Percentiles rank a stretch among this genome's conserved stretches.
phyloP scores from a whole-genome alignment of 2,113 vertebrate genomes.

The Esox niger region DNA sequence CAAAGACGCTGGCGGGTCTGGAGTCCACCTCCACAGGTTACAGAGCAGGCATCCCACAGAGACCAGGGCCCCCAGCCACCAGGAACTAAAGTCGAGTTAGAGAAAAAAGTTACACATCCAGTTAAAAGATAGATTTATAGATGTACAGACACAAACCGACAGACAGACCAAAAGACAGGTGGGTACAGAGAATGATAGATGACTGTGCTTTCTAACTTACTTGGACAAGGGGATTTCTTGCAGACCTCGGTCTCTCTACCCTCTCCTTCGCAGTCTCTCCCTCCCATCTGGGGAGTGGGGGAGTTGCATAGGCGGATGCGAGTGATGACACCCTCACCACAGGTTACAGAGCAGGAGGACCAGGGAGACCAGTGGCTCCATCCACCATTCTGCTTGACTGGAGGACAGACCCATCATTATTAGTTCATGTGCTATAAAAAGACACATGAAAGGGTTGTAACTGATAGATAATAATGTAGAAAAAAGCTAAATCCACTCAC shows the following conservation, averaged over 20 bases:
- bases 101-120: not conserved
- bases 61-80: slow-evolving; percentile 98
- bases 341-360: slow-evolving; percentile 96
- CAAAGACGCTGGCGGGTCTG: slow-evolving; percentile 87
- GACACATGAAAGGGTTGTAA: not conserved
- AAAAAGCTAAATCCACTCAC: slow-evolving; percentile 72
- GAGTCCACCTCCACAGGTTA: slow-evolving; percentile 89
- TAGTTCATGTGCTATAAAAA: not conserved
- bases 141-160: not conserved
- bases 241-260: slow-evolving; percentile 91
- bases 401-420: slow-evolving; percentile 7
- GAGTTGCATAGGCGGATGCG: slow-evolving; percentile 98
- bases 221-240: slow-evolving; percentile 83
- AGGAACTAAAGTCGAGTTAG: slow-evolving; percentile 75
- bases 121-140: not conserved
- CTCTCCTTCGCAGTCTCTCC: slow-evolving; percentile 86
- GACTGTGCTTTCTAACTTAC: slow-evolving; percentile 76
- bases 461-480: not conserved
- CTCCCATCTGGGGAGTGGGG: slow-evolving; percentile 94
- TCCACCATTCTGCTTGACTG: slow-evolving; percentile 95
- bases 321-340: slow-evolving; percentile 89
- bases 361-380: slow-evolving; percentile 99
- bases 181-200: too few species aligned
- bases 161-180: not conserved
- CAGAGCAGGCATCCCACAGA: slow-evolving; percentile 87